These are phyloP conservation scores for Glandiceps talaboti DNA, from an alignment of 53 echinoderm and acorn worm species.

Conservation along the genomic window DNA sequence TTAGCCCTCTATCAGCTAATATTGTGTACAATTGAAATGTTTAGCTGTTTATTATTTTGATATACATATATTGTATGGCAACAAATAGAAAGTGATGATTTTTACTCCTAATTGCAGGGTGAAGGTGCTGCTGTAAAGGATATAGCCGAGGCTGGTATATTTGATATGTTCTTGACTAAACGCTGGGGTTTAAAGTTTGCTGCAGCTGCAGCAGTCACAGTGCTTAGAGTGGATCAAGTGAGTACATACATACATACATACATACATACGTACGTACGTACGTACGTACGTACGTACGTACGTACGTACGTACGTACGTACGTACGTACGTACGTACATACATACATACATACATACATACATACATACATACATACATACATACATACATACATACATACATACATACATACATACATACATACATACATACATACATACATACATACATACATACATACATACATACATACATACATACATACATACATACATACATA, in stretches of 20 bases:
- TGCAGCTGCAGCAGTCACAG: constrained; percentile 87
- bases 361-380: neutral
- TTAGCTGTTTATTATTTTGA: neutral
- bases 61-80: neutral
- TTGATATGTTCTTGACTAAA: constrained; percentile 74
- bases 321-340: neutral
- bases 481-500: too few species aligned
- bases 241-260: neutral
- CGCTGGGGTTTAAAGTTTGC: constrained; percentile 82
- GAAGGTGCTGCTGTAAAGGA: constrained; percentile 85
- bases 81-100: too few species aligned
- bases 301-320: neutral
- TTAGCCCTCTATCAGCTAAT: neutral
- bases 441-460: too few species aligned
- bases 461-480: too few species aligned
- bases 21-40: neutral
- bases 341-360: neutral
- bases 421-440: too few species aligned
- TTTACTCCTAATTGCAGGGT: constrained; percentile 30
- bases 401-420: too few species aligned
- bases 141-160: constrained; percentile 61
- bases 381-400: too few species aligned
- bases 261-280: neutral
- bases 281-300: neutral
- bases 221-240: constrained; percentile 92